Evolutionary conservation across 1,140 invertebrate genomes (phyloP).

Genomic region (Drosophila nigrodunni): DNA sequence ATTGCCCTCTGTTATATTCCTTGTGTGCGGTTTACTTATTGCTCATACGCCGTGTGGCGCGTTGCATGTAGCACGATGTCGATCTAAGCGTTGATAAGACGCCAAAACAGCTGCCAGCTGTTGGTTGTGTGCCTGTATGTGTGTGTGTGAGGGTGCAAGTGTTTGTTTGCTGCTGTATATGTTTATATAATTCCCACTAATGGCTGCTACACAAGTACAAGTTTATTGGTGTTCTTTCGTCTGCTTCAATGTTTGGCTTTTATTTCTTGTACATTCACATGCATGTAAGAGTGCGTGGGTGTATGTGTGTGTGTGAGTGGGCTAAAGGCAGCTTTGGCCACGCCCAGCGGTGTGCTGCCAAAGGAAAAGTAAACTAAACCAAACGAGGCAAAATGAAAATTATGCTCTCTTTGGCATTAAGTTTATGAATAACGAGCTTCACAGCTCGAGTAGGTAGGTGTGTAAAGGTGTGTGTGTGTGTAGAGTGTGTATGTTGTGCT

Average conservation of each 20-base stretch:
- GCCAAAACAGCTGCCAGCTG: conserved; percentile 50
- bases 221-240: conserved; percentile 62
- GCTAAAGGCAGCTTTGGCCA: conserved; percentile 2
- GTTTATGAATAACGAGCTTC: conserved; percentile 78
- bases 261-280: conserved; percentile 52
- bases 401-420: conserved; percentile 82
- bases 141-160: conserved; percentile 12
- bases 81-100: conserved; percentile 54
- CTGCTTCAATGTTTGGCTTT: conserved; percentile 71
- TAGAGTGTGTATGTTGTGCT: conserved; percentile 24
- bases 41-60: conserved; percentile 40
- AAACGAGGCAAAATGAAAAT: conserved; percentile 75
- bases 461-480: background rate
- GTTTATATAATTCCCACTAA: conserved; percentile 82
- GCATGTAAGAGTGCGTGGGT: background rate
- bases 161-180: conserved; percentile 70
- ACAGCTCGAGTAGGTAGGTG: conserved; percentile 7
- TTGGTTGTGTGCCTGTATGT: background rate
- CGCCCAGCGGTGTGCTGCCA: conserved; percentile 30
- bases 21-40: conserved; percentile 24
- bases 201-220: conserved; percentile 60
- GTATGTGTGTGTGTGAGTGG: background rate
- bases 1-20: too few species aligned
- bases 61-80: conserved; percentile 50
- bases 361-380: conserved; percentile 63